Evolutionary conservation across 2,888 invertebrate genomes (phyloP).

Genomic region (Agriopis marginaria): DNA sequence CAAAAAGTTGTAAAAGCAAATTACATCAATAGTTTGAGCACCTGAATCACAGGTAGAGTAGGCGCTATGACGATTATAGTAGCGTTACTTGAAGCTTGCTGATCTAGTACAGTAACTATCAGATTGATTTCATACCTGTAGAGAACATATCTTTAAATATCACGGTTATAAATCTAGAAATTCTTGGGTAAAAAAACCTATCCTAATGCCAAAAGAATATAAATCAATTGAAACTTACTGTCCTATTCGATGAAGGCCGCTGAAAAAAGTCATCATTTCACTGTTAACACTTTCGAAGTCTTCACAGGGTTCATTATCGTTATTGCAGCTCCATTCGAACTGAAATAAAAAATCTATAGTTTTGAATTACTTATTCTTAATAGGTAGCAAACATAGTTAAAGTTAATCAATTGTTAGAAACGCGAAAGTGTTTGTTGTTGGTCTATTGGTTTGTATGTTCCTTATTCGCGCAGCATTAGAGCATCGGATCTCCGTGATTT

Average conservation of each 20-base stretch:
- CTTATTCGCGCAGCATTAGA: too few species aligned
- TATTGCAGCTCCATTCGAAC: constrained; percentile 60
- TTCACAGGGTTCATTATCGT: constrained; percentile 46
- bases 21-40: constrained; percentile 31
- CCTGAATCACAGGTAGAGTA: constrained; percentile 60
- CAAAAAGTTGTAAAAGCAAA: too few species aligned
- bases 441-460: too few species aligned
- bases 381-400: too few species aligned
- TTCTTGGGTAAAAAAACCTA: neutral
- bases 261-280: constrained; percentile 50
- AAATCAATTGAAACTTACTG: constrained; percentile 51
- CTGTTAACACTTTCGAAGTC: constrained; percentile 42
- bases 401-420: too few species aligned
- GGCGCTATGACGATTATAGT: constrained; percentile 48
- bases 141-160: neutral
- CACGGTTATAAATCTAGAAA: neutral
- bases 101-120: constrained; percentile 47
- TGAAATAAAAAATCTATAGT: constrained; percentile 34
- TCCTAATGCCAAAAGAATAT: too few species aligned
- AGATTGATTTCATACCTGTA: constrained; percentile 57
- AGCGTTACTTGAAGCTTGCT: constrained; percentile 44
- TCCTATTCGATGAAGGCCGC: constrained; percentile 55
- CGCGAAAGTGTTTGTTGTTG: too few species aligned
- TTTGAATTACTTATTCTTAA: neutral
- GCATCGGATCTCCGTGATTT: too few species aligned